Conservation (phyloP, 2,888 invertebrate genomes). For the Drosophila seclusa region DNA sequence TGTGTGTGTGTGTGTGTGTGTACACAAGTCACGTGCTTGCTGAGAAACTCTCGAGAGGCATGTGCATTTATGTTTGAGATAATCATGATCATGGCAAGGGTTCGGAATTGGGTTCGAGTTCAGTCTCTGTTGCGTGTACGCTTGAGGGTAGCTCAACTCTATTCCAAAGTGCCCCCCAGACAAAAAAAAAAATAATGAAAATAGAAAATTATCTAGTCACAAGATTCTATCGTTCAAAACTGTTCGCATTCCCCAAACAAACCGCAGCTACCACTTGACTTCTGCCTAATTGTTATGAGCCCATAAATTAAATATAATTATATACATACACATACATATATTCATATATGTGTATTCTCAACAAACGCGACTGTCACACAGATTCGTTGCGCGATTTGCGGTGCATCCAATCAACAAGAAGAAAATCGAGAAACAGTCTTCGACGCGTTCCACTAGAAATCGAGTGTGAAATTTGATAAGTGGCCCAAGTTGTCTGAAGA, state of each 20-base stretch:
- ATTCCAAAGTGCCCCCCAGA: slow-evolving; percentile 13
- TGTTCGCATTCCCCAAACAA: slow-evolving; percentile 2
- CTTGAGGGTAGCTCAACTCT: slow-evolving; percentile 7
- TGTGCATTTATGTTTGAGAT: slow-evolving; percentile 41
- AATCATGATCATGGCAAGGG: slow-evolving; percentile 37
- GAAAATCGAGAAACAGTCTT: slow-evolving; percentile 28
- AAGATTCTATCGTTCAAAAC: slow-evolving; percentile 4
- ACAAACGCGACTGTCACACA: slow-evolving; percentile 31
- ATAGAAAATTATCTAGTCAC: slow-evolving; percentile 35
- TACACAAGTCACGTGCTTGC: slow-evolving; percentile 57
- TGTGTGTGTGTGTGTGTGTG: slow-evolving; percentile 24
- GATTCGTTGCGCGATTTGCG: slow-evolving; percentile 37
- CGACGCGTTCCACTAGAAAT: slow-evolving; percentile 54
- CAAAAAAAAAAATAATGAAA: neutral
- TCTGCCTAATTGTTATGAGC: slow-evolving; percentile 47
- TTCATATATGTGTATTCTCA: slow-evolving; percentile 11
- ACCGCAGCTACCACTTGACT: slow-evolving; percentile 52
- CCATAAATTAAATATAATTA: slow-evolving; percentile 36
- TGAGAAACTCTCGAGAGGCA: slow-evolving; percentile 40
- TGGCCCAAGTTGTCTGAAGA: slow-evolving; percentile 51
- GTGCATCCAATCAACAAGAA: slow-evolving; percentile 33
- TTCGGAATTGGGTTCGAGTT: slow-evolving; percentile 3
- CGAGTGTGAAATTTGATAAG: slow-evolving; percentile 74
- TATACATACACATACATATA: neutral
- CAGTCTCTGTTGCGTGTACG: slow-evolving; percentile 2